phyloP scores from a whole-genome alignment of 2,888 invertebrate species.

The Nephrocerus scutellatus region DNA sequence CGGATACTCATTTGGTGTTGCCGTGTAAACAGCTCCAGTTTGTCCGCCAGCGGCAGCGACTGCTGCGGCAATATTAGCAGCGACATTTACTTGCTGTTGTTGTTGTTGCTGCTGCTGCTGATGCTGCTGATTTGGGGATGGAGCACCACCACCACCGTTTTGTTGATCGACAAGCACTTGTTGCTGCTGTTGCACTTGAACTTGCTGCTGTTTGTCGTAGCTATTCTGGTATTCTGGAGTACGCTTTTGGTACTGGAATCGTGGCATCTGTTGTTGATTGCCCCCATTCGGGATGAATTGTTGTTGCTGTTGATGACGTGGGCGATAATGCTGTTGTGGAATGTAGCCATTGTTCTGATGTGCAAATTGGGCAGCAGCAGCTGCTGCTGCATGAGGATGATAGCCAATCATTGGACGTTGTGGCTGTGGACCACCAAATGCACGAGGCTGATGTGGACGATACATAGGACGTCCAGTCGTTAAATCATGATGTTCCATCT shows the following conservation, averaged over 20 bases:
- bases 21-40: slow-evolving; percentile 27
- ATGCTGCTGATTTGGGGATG: slow-evolving; percentile 20
- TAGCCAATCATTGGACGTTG: slow-evolving; percentile 39
- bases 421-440: slow-evolving; percentile 31
- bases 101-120: slow-evolving; percentile 28
- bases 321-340: slow-evolving; percentile 35
- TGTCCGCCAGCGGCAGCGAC: slow-evolving; percentile 31
- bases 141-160: slow-evolving; percentile 23
- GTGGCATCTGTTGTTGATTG: slow-evolving; percentile 29
- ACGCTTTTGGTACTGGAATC: slow-evolving; percentile 41
- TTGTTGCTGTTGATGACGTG: slow-evolving; percentile 37
- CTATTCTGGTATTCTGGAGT: slow-evolving; percentile 37
- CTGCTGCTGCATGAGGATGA: slow-evolving; percentile 33
- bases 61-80: slow-evolving; percentile 31
- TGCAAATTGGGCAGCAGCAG: slow-evolving; percentile 27
- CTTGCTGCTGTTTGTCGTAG: slow-evolving; percentile 28
- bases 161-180: slow-evolving; percentile 20
- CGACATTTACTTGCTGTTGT: slow-evolving; percentile 30
- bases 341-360: slow-evolving; percentile 25
- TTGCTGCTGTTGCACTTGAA: slow-evolving; percentile 24
- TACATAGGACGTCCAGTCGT: slow-evolving; percentile 26
- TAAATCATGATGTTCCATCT: slow-evolving; percentile 25
- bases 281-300: slow-evolving; percentile 35
- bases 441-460: slow-evolving; percentile 37
- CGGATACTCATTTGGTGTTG: no score